Conservation (phyloP, 2,113 vertebrate genomes). For the Mus pahari region DNA sequence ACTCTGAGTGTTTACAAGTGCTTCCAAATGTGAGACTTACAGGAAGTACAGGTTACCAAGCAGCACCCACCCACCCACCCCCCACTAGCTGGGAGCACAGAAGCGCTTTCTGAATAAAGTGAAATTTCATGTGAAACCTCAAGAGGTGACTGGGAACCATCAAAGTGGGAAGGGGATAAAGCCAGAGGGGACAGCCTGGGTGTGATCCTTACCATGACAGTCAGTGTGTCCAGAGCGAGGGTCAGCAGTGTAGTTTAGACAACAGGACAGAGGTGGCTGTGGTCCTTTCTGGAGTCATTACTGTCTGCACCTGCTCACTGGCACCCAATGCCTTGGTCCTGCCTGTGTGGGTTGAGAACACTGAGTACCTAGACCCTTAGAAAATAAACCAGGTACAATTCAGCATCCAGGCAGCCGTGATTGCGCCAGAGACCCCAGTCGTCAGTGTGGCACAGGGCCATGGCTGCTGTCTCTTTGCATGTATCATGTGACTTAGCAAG, state of each 20-base stretch:
- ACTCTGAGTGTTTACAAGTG: background rate
- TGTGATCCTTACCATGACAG: background rate
- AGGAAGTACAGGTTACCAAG: background rate
- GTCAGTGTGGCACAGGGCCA: background rate
- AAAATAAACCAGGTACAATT: background rate
- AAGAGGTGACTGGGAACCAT: background rate
- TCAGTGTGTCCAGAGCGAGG: background rate
- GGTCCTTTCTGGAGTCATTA: background rate
- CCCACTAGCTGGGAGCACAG: background rate
- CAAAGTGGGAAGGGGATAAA: background rate
- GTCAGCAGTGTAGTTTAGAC: background rate
- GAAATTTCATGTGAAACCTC: background rate
- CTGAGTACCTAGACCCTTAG: background rate
- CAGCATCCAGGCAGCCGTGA: background rate
- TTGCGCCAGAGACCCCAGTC: background rate
- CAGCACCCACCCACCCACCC: no score
- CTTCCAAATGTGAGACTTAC: background rate
- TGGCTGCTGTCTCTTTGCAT: background rate
- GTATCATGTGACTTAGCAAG: background rate
- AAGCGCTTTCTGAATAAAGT: slow-evolving; percentile 9
- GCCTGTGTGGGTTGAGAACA: background rate
- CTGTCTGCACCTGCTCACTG: background rate
- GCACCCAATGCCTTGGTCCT: background rate
- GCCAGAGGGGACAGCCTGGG: background rate
- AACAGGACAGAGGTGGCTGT: background rate